Conservation (phyloP, 2,888 invertebrate genomes). For the Tinea trinotella region DNA sequence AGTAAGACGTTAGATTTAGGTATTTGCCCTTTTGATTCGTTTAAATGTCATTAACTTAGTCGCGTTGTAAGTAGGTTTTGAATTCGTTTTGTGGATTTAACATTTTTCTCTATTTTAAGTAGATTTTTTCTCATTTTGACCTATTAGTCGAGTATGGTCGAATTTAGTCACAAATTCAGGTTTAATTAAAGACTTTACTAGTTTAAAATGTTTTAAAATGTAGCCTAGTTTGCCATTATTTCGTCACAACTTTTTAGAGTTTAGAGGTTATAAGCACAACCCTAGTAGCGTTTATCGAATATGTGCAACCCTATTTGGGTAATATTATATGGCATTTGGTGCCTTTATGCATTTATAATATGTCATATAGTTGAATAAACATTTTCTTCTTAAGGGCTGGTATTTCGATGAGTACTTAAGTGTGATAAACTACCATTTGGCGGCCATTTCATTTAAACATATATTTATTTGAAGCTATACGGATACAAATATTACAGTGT, state of each 20-base stretch:
- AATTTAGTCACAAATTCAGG: background rate
- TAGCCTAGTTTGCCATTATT: constrained; percentile 3
- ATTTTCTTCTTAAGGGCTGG: background rate
- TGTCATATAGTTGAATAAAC: background rate
- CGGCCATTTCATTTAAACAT: too few species aligned
- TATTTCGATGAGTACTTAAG: too few species aligned
- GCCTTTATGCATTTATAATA: constrained; percentile 7
- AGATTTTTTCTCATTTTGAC: background rate
- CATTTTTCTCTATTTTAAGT: too few species aligned
- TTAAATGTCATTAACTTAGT: constrained; percentile 13
- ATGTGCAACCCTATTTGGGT: background rate
- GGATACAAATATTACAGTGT: too few species aligned
- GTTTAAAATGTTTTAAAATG: background rate
- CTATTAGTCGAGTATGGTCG: background rate
- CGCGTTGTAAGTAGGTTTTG: background rate
- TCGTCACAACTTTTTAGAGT: background rate
- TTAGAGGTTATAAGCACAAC: background rate
- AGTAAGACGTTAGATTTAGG: constrained; percentile 9
- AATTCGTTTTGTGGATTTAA: background rate
- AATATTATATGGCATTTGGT: constrained; percentile 6
- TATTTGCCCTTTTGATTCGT: constrained; percentile 8
- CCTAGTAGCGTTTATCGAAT: background rate
- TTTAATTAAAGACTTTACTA: constrained; percentile 9
- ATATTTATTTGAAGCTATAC: too few species aligned
- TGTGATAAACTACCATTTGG: too few species aligned